Percentiles rank a stretch among this genome's conserved stretches.
Evolutionary conservation across 1,140 invertebrate species (phyloP).

Genomic region (Papilio dardanus): DNA sequence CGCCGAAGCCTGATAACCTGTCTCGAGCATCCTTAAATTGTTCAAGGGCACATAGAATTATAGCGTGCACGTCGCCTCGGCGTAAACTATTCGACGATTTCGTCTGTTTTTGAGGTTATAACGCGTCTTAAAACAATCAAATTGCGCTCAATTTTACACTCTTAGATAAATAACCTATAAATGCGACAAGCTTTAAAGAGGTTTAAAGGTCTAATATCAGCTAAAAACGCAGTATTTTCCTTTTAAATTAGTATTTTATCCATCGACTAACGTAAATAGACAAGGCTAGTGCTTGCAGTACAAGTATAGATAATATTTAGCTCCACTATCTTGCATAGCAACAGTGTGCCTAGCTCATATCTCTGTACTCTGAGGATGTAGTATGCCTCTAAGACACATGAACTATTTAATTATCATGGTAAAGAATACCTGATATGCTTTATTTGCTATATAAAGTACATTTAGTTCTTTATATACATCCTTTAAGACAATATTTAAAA

Average conservation of each 20-base stretch:
- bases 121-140: conserved; percentile 51
- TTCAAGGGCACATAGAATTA: conserved; percentile 65
- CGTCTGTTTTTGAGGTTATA: conserved; percentile 62
- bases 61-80: conserved; percentile 68
- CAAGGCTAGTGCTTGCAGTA: conserved; percentile 25
- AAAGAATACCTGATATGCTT: conserved; percentile 50
- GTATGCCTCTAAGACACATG: conserved; percentile 52
- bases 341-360: conserved; percentile 74
- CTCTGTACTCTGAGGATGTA: conserved; percentile 54
- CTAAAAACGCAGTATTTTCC: not conserved
- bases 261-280: conserved; percentile 13
- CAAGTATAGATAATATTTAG: conserved; percentile 46
- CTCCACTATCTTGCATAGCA: conserved; percentile 74
- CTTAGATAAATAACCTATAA: conserved; percentile 49
- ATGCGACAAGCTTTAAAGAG: conserved; percentile 53
- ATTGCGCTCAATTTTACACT: conserved; percentile 50
- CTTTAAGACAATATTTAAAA: not conserved
- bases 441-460: conserved; percentile 31
- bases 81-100: conserved; percentile 50
- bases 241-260: not conserved
- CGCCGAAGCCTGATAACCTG: conserved; percentile 45
- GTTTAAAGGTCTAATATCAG: conserved; percentile 48
- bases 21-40: conserved; percentile 56
- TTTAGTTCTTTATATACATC: not conserved
- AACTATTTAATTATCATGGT: conserved; percentile 65